Evolutionary conservation across 2,113 vertebrate species (phyloP).

Genomic region (Hyla sarda): DNA sequence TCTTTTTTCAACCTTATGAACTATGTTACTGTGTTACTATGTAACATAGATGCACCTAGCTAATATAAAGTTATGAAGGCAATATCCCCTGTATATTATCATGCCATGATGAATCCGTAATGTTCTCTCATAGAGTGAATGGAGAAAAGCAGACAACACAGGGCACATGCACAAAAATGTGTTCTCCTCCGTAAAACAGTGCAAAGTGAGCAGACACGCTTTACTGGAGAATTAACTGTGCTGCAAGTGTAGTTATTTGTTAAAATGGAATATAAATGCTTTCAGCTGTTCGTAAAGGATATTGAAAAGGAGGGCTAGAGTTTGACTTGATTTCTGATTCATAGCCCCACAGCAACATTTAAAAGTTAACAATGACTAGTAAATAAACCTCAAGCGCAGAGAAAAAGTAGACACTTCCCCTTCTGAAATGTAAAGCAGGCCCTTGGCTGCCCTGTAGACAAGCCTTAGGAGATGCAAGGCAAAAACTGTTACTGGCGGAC

Average conservation of each 20-base stretch:
- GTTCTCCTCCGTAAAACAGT: constrained; percentile 47
- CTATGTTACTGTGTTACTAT: too few relatives aligned
- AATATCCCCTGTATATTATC: background rate
- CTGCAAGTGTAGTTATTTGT: constrained; percentile 56
- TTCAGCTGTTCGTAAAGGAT: constrained; percentile 55
- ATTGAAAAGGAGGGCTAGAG: constrained; percentile 45
- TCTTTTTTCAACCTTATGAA: too few relatives aligned
- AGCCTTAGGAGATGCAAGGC: background rate
- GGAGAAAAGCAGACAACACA: background rate
- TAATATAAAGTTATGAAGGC: background rate
- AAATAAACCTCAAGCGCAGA: constrained; percentile 51
- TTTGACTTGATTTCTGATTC: constrained; percentile 52
- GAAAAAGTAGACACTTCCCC: constrained; percentile 29
- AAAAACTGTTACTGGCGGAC: background rate
- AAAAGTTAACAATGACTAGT: constrained; percentile 58
- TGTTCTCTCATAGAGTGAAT: background rate
- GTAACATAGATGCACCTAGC: too few relatives aligned
- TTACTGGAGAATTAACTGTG: constrained; percentile 56
- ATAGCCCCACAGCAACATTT: constrained; percentile 55
- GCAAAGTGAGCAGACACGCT: constrained; percentile 39
- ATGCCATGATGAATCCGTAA: background rate
- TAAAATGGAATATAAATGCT: constrained; percentile 57
- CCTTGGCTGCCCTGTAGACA: constrained; percentile 19
- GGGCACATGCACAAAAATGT: constrained; percentile 19
- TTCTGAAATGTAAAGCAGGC: constrained; percentile 17